phyloP scores from a whole-genome alignment of 1,140 invertebrate species.

The Sogatella furcifera region DNA sequence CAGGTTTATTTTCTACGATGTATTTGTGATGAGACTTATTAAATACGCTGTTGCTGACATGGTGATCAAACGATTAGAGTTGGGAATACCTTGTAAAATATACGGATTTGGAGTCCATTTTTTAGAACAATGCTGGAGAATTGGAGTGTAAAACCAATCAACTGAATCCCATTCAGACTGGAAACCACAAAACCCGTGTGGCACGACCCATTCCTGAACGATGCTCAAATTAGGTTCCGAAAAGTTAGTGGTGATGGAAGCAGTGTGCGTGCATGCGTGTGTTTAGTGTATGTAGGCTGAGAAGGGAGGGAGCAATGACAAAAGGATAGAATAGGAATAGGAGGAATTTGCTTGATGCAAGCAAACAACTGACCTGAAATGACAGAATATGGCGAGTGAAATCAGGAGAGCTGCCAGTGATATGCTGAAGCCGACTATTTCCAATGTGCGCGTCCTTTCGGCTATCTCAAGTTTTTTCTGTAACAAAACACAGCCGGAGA shows the following conservation, averaged over 20 bases:
- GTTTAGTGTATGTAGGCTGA: not conserved
- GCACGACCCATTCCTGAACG: no score
- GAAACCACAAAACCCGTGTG: no score
- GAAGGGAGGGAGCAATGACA: not conserved
- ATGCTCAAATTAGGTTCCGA: no score
- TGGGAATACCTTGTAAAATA: no score
- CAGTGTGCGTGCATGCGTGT: not conserved
- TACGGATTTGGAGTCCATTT: no score
- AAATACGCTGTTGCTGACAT: no score
- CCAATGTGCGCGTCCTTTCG: conserved; percentile 58
- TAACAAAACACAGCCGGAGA: conserved; percentile 10
- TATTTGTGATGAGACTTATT: no score
- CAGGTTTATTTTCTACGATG: no score
- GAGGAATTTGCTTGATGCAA: not conserved
- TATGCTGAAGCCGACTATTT: conserved; percentile 70
- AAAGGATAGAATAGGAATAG: not conserved
- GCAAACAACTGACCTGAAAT: conserved; percentile 52
- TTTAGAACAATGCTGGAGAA: no score
- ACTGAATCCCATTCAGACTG: no score
- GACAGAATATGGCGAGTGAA: conserved; percentile 68
- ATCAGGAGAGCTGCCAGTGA: conserved; percentile 63
- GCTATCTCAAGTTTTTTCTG: conserved; percentile 61
- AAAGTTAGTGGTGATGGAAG: not conserved
- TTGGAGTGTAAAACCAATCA: no score
- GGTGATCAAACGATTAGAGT: no score